Conservation (phyloP, 2,888 invertebrate genomes). For the Palloptera scutellata region DNA sequence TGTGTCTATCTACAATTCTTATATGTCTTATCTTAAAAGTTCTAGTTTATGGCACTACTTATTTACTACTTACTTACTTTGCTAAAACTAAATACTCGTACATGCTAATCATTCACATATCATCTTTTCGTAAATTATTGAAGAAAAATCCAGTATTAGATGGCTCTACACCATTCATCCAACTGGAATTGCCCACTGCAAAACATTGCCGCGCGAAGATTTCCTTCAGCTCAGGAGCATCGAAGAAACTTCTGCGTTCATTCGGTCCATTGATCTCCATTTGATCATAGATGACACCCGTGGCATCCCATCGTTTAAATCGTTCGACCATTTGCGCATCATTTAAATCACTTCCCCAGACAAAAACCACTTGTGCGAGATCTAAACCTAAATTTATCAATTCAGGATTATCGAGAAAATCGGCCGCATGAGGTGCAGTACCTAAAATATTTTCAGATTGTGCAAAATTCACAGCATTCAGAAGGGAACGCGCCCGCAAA, state of each 20-base stretch:
- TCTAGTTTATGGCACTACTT: too few species aligned
- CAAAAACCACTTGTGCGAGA: conserved; percentile 85
- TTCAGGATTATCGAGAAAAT: conserved; percentile 72
- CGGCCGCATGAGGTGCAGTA: conserved; percentile 89
- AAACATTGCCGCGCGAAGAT: conserved; percentile 51
- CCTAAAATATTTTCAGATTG: conserved; percentile 83
- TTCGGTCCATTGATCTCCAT: conserved; percentile 67
- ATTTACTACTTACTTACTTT: too few species aligned
- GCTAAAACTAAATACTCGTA: too few species aligned
- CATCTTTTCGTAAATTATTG: too few species aligned
- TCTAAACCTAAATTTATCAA: conserved; percentile 74
- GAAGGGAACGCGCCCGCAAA: conserved; percentile 79
- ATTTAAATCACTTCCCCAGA: conserved; percentile 96
- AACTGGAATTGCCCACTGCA: conserved; percentile 30
- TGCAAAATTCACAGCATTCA: conserved; percentile 82
- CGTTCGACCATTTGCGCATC: conserved; percentile 80
- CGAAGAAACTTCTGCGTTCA: conserved; percentile 52
- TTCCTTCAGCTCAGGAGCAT: conserved; percentile 46
- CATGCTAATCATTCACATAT: too few species aligned
- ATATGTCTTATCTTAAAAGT: too few species aligned
- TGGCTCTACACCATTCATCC: not conserved
- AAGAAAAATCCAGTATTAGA: too few species aligned
- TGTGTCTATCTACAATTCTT: too few species aligned
- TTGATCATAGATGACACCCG: conserved; percentile 95
- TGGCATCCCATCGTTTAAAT: conserved; percentile 85